Percentiles rank a stretch among this genome's conserved stretches.
Evolutionary conservation across 1,140 invertebrate species (phyloP).

Genomic region (Drosophila serrata): DNA sequence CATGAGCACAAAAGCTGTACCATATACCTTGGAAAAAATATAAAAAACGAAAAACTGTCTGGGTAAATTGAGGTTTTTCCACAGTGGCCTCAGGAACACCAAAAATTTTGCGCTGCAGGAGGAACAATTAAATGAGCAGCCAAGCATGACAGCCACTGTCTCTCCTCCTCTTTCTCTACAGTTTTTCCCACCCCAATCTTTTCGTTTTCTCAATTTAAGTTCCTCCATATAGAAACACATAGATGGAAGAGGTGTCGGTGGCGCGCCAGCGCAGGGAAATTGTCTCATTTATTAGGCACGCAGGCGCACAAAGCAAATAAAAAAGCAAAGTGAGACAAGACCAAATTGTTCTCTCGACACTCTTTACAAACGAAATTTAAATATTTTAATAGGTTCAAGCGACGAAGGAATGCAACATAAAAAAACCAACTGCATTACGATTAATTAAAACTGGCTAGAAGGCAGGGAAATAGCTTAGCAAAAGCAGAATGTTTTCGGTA

Average conservation of each 20-base stretch:
- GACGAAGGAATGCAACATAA: neutral
- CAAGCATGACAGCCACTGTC: constrained; percentile 58
- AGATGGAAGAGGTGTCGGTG: constrained; percentile 49
- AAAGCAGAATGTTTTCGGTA: neutral
- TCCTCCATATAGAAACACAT: neutral
- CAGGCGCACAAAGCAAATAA: constrained; percentile 58
- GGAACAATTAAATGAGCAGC: constrained; percentile 79
- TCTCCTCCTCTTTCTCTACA: neutral
- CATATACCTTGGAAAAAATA: neutral
- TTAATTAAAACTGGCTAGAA: constrained; percentile 29
- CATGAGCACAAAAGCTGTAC: neutral
- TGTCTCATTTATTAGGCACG: constrained; percentile 78
- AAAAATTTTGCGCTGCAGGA: constrained; percentile 74
- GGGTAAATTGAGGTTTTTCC: constrained; percentile 37
- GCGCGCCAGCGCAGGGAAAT: constrained; percentile 52
- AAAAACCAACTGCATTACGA: constrained; percentile 33
- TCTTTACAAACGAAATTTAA: constrained; percentile 71
- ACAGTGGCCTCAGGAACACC: constrained; percentile 49
- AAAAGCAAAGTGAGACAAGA: constrained; percentile 29
- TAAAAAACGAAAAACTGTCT: neutral
- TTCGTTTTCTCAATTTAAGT: constrained; percentile 16
- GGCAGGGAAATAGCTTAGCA: neutral
- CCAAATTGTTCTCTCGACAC: constrained; percentile 54
- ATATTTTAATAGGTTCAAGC: constrained; percentile 76
- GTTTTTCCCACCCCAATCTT: constrained; percentile 4